These are phyloP conservation scores for Procambarus clarkii DNA, from an alignment of 1,140 invertebrate genomes.

Conservation along the genomic window DNA sequence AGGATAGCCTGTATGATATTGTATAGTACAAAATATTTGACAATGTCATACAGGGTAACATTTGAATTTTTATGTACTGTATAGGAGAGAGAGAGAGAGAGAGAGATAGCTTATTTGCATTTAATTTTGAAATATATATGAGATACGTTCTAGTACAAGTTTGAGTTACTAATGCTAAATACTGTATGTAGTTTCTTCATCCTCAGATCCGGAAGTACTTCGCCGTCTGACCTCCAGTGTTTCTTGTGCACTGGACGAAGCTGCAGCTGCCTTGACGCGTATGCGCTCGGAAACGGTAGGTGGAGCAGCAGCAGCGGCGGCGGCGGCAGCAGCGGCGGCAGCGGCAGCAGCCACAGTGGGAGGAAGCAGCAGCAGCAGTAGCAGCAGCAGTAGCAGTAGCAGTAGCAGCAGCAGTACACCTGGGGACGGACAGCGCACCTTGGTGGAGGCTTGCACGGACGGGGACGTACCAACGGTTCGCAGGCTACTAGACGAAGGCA, in stretches of 20 bases:
- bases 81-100: neutral
- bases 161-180: conserved; percentile 44
- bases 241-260: conserved; percentile 95
- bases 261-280: conserved; percentile 93
- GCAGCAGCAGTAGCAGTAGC: conserved; percentile 65
- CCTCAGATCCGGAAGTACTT: conserved; percentile 77
- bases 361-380: conserved; percentile 71
- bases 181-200: conserved; percentile 69
- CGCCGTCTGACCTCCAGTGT: conserved; percentile 79
- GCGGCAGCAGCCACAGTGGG: conserved; percentile 68
- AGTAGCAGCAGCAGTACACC: conserved; percentile 73
- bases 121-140: neutral
- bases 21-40: no score
- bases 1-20: no score
- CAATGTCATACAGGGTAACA: no score
- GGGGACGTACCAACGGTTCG: conserved; percentile 92
- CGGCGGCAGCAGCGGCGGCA: conserved; percentile 55
- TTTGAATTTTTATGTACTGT: no score
- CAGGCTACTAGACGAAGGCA: conserved; percentile 88
- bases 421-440: conserved; percentile 72
- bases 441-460: conserved; percentile 93
- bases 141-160: neutral
- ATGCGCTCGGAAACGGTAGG: conserved; percentile 89
- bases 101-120: neutral
- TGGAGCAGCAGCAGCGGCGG: conserved; percentile 68